These are phyloP conservation scores for Zaprionus inermis DNA, from an alignment of 1,140 invertebrate species.

Conservation along the genomic window DNA sequence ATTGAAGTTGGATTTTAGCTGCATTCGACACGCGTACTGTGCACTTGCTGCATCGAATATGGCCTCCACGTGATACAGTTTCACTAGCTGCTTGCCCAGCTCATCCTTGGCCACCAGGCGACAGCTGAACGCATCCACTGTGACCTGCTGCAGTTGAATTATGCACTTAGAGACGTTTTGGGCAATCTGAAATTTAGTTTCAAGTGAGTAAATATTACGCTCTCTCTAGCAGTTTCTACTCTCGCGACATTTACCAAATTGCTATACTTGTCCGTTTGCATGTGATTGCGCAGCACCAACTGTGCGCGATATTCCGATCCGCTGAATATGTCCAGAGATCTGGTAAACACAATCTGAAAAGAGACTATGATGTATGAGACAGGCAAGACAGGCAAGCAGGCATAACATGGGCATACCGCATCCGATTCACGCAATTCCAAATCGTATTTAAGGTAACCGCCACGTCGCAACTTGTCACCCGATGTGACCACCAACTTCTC, in stretches of 20 bases:
- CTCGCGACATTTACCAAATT: slow-evolving; percentile 67
- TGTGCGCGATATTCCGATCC: slow-evolving; percentile 69
- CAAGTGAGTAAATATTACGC: neutral
- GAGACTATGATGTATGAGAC: slow-evolving; percentile 26
- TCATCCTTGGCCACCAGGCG: slow-evolving; percentile 66
- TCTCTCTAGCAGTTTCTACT: neutral
- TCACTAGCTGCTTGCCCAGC: slow-evolving; percentile 58
- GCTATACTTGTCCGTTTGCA: slow-evolving; percentile 77
- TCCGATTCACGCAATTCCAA: slow-evolving; percentile 81
- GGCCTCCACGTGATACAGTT: slow-evolving; percentile 71
- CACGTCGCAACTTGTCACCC: slow-evolving; percentile 59
- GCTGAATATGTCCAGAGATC: slow-evolving; percentile 79
- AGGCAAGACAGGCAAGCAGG: neutral
- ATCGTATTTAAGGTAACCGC: slow-evolving; percentile 77
- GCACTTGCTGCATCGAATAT: slow-evolving; percentile 60
- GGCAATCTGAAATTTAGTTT: slow-evolving; percentile 57
- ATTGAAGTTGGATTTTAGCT: slow-evolving; percentile 57
- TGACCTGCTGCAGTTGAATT: slow-evolving; percentile 49
- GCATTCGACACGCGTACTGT: slow-evolving; percentile 72
- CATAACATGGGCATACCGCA: slow-evolving; percentile 53
- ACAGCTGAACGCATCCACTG: slow-evolving; percentile 68
- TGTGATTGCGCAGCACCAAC: slow-evolving; percentile 79
- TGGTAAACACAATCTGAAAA: slow-evolving; percentile 74
- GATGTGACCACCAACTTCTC: slow-evolving; percentile 77
- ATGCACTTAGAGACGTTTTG: slow-evolving; percentile 72